Base-by-base conservation (phyloP, 1,140 invertebrate genomes). In the Hycleus phaleratus region DNA sequence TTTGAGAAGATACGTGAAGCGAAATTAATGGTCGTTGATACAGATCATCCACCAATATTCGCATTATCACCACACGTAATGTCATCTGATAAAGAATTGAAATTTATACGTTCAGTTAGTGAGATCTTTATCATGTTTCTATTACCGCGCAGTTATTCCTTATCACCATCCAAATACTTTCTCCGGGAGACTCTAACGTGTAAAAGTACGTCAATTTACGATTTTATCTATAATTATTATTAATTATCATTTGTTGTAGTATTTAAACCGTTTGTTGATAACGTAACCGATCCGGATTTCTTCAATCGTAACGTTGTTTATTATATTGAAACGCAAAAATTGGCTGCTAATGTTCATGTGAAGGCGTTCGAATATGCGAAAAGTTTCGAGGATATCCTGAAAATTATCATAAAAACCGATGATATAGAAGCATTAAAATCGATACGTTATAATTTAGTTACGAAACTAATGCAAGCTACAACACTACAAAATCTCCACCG, bases 391-490 rank as follows among this genome's bases (percentile, higher is more conserved):
- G 90, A 93, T 60, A 93, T 94, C 71, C 81, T 94, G 44, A 83
- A 88, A 58, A 83, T 91, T 68, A 93, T 95, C 48, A 87, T 90
- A 62, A 84, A 81, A 59, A 90, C 85, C 42, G 82, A 82, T 63
- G 90, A 91, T 74, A 72, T 93, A 46, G 89, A 93, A 68, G 85
- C 89, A 54, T 76, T 95, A 10, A 91, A 90, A 68, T 83, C 88
- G 66, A 88, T 94, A 63, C 77, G 85, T 76, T 86, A 74, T 63
- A 70, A 38, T 51, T 12, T 95, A 60, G 86, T 94, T 1, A 91
- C 86, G 25, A 91, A 94, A 78, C 88, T 95, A 60, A 93, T 95
- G 87, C 91, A 95, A 78, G 90, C 91, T 0, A 93, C 92, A 39
- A 92, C 90, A 2, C 82, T 93, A 54, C 90, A 93, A 75, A 93